Conservation (phyloP, 2,888 invertebrate genomes). For the Drosophila mayaguana region DNA sequence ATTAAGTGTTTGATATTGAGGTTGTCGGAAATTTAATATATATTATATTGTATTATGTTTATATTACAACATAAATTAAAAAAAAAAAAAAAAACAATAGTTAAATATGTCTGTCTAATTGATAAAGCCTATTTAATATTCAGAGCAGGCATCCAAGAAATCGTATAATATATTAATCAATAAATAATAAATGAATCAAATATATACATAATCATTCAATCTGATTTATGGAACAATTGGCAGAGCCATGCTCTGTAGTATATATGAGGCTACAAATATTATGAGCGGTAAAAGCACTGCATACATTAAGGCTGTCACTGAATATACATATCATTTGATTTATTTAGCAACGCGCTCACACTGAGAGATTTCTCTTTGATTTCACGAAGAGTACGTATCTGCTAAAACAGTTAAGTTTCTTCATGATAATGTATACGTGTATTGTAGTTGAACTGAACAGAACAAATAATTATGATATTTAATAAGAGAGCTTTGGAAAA, state of each 20-base stretch:
- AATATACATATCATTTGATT: background rate
- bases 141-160: no score
- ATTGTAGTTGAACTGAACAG: background rate
- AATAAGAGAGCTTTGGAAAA: no score
- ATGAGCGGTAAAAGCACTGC: background rate
- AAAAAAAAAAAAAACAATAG: no score
- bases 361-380: background rate
- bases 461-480: background rate
- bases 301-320: background rate
- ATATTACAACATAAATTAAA: background rate
- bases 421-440: background rate
- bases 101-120: no score
- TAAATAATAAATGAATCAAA: background rate
- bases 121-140: no score
- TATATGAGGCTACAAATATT: background rate
- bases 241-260: background rate
- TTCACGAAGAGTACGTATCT: background rate
- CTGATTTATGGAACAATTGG: background rate
- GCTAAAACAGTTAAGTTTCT: background rate
- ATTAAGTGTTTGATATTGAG: background rate
- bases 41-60: background rate
- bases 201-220: no score
- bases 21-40: background rate
- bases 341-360: background rate
- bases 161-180: no score